Conservation (phyloP, 1,140 invertebrate genomes). For the Parapsyche elsis region DNA sequence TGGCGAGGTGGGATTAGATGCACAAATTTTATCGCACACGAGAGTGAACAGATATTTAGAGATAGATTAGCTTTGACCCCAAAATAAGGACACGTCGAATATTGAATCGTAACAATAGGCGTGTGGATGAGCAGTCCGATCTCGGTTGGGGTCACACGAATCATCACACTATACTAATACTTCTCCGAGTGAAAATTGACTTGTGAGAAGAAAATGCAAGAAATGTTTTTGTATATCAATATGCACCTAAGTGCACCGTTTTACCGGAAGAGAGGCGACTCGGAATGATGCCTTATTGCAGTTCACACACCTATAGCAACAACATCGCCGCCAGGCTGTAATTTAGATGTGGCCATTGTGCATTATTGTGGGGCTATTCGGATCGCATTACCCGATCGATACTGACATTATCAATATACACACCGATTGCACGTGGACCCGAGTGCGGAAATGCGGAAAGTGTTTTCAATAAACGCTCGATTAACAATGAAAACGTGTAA, state of each 20-base stretch:
- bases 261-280: conserved; percentile 36
- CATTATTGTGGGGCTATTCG: conserved; percentile 38
- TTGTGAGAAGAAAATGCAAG: not conserved
- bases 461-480: too few species aligned
- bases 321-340: conserved; percentile 34
- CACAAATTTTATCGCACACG: too few species aligned
- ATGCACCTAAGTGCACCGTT: conserved; percentile 35
- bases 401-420: conserved; percentile 1
- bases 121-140: not conserved
- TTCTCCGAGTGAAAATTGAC: not conserved
- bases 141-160: conserved; percentile 2
- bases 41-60: too few species aligned
- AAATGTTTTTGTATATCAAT: conserved; percentile 33
- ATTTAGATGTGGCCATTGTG: conserved; percentile 44
- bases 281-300: conserved; percentile 29
- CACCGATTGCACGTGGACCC: not conserved
- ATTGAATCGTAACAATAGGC: not conserved
- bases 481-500: too few species aligned
- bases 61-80: too few species aligned
- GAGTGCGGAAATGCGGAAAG: too few species aligned
- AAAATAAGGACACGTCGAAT: not conserved
- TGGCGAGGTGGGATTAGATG: too few species aligned
- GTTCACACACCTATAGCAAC: conserved; percentile 46
- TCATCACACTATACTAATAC: not conserved
- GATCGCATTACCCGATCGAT: conserved; percentile 4